Evolutionary conservation across 2,113 vertebrate genomes (phyloP).

Genomic region (Platysteira castanea): DNA sequence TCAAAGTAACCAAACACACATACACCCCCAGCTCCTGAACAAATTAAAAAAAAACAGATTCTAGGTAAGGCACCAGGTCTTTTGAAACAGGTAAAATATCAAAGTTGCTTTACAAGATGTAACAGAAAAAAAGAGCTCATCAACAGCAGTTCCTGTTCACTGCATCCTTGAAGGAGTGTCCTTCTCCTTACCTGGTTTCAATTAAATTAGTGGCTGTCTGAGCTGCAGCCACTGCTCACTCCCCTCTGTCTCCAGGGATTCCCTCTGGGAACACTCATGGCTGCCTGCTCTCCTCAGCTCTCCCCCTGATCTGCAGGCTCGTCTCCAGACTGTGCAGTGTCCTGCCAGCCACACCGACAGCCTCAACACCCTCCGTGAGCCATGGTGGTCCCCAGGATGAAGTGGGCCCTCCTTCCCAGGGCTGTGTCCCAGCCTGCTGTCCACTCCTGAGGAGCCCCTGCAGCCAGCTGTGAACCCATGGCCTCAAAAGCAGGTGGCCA

Average conservation of each 20-base stretch:
- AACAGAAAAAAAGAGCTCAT: background rate
- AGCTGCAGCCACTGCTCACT: background rate
- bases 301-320: background rate
- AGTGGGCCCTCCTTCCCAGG: background rate
- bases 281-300: background rate
- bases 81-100: background rate
- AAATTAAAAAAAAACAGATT: background rate
- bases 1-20: background rate
- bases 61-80: background rate
- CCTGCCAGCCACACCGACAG: background rate
- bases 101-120: background rate
- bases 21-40: background rate
- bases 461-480: accelerated
- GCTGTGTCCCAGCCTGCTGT: background rate
- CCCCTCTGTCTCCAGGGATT: background rate
- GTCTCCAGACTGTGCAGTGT: background rate
- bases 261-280: background rate
- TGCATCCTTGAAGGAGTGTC: background rate
- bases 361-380: accelerated
- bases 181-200: background rate
- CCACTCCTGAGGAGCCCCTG: background rate
- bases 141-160: background rate
- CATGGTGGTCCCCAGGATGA: background rate
- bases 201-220: background rate
- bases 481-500: background rate